These are phyloP conservation scores for Polypedilum vanderplanki DNA, from an alignment of 1,140 invertebrate genomes.

Conservation along the genomic window DNA sequence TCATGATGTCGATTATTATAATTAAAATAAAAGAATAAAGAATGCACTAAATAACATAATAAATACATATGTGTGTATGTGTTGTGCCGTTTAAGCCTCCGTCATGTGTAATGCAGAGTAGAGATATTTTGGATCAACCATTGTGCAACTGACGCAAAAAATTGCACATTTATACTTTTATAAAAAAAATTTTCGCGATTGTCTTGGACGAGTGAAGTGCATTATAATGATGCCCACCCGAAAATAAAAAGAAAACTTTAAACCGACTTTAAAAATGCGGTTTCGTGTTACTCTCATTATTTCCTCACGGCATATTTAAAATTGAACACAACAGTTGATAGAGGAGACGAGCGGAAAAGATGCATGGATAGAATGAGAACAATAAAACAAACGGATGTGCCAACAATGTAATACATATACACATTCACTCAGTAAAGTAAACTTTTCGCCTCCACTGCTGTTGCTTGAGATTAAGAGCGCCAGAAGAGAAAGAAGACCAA, in stretches of 20 bases:
- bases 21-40: background rate
- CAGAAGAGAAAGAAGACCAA: background rate
- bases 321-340: background rate
- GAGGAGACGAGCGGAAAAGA: background rate
- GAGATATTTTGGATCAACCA: background rate
- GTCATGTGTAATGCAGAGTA: background rate
- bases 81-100: background rate
- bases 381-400: background rate
- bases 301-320: background rate
- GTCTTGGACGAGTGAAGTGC: background rate
- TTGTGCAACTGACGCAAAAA: background rate
- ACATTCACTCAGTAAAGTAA: background rate
- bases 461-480: background rate
- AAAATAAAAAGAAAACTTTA: background rate
- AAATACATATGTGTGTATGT: too few relatives aligned
- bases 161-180: too few relatives aligned
- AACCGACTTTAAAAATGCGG: background rate
- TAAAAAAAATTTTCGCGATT: slow-evolving; percentile 7
- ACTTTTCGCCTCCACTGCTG: background rate
- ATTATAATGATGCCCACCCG: background rate
- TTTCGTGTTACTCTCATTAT: slow-evolving; percentile 1
- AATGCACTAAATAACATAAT: background rate
- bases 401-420: background rate
- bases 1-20: slow-evolving; percentile 8
- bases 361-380: too few relatives aligned